phyloP scores from a whole-genome alignment of 2,797 vertebrate species.

The Hydrolagus colliei region DNA sequence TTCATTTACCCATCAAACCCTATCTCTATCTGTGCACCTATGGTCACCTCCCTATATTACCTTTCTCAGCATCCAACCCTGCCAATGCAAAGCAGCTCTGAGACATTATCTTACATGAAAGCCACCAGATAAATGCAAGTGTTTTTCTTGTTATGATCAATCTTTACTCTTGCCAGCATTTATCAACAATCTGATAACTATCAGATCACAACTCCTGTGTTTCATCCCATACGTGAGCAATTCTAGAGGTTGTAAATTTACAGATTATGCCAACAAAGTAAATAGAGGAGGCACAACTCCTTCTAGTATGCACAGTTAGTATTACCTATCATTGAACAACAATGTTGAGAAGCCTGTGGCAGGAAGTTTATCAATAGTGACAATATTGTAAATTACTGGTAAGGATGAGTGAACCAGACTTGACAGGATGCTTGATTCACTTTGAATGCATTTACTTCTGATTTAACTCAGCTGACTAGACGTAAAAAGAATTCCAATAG shows the following conservation, averaged over 20 bases:
- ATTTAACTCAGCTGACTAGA: neutral
- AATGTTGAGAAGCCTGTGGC: neutral
- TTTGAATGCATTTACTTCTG: neutral
- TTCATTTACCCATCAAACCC: too few species aligned
- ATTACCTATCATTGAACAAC: neutral
- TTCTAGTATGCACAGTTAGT: neutral
- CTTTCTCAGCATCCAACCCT: too few species aligned
- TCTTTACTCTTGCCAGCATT: too few species aligned
- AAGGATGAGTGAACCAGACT: neutral
- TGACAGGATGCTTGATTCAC: neutral
- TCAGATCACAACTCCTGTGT: too few species aligned
- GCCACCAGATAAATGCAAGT: too few species aligned
- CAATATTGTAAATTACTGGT: neutral
- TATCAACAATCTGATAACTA: too few species aligned
- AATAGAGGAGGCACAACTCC: neutral
- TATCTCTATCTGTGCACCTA: too few species aligned
- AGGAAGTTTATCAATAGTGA: neutral
- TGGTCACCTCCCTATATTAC: too few species aligned
- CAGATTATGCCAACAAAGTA: neutral
- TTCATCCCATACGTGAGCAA: neutral
- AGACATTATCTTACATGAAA: too few species aligned
- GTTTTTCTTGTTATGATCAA: too few species aligned
- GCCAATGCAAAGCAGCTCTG: too few species aligned
- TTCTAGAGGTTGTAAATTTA: neutral
- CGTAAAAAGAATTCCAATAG: too few species aligned